Evolutionary conservation across 2,113 vertebrate genomes (phyloP), one percentile per base, ranked within the genome.

Genomic region (Etheostoma spectabile): DNA sequence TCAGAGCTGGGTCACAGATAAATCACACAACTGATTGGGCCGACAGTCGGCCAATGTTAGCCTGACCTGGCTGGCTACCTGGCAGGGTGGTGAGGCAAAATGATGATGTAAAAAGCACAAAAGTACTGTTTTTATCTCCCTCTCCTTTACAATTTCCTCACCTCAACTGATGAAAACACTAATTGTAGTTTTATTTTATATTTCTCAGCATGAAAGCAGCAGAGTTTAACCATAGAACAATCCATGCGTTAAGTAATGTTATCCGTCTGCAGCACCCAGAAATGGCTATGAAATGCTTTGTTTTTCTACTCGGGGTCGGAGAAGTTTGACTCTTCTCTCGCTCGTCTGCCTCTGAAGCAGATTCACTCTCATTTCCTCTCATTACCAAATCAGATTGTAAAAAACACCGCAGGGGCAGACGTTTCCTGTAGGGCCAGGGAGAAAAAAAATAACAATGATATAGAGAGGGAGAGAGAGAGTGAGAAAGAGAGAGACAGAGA

Each of bases 351-450:
- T 85, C 49, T 67, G 69, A 83, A 77, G 61, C 64, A 83, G 72
- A 88, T 85, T 80, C 84, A 86, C 51, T 70, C 72, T 57, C 30
- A 84, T 89, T 91, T 87, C 83, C 86, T 80, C 77, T 83, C 64
- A 85, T 89, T 85, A 86, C 21, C 30, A 65, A 82, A 73, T 86
- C 80, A 90, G 65, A 86, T 70, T 63, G 27, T 66, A 48, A 81
- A 87, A 84, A 78, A 18, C 21, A 73, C 60, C 59, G 48, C 52
- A 60, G 79, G 48, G 64, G 67, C 66, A 65, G 33, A 77, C 16
- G 19, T 69, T 79, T 86, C 74, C 74, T 57, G 45, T 35, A 52
- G n/a, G 27, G 35, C 55, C 24, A 1, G 4, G 27, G 71, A 33
- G 46, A 35, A 48, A 46, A 59, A 38, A 38, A 56, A 46, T 0